Conservation (phyloP, 2,113 vertebrate species). For the Salvelinus fontinalis region DNA sequence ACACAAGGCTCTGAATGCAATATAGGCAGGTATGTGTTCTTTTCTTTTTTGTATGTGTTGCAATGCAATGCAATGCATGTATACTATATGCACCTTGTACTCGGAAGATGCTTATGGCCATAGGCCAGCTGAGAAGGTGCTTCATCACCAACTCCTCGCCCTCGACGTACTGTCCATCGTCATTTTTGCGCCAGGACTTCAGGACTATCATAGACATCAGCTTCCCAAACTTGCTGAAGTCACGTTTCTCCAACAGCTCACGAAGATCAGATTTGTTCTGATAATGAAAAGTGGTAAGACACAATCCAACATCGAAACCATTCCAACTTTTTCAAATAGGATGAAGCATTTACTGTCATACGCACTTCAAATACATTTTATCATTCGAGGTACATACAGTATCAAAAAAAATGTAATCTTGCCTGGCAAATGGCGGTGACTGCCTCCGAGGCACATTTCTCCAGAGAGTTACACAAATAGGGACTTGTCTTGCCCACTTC, state of each 20-base stretch:
- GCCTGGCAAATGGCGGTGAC: conserved; percentile 85
- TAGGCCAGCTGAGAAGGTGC: conserved; percentile 80
- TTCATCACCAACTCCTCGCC: conserved; percentile 67
- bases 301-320: neutral
- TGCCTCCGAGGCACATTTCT: conserved; percentile 83
- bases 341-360: neutral
- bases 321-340: neutral
- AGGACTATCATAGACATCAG: conserved; percentile 83
- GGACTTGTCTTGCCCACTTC: fast-evolving
- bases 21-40: neutral
- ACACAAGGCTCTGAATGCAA: too few relatives aligned
- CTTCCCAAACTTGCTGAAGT: conserved; percentile 71
- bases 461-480: conserved; percentile 71
- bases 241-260: conserved; percentile 32
- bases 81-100: conserved; percentile 69
- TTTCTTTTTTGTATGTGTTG: neutral
- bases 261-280: conserved; percentile 72
- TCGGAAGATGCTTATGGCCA: conserved; percentile 76
- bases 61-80: too few relatives aligned
- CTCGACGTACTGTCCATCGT: conserved; percentile 3
- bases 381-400: neutral
- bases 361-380: too few relatives aligned
- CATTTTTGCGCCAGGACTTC: conserved; percentile 82
- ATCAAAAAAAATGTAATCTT: conserved; percentile 12
- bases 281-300: neutral